Conservation (phyloP, 1,140 invertebrate species). For the Pteromalus puparum region DNA sequence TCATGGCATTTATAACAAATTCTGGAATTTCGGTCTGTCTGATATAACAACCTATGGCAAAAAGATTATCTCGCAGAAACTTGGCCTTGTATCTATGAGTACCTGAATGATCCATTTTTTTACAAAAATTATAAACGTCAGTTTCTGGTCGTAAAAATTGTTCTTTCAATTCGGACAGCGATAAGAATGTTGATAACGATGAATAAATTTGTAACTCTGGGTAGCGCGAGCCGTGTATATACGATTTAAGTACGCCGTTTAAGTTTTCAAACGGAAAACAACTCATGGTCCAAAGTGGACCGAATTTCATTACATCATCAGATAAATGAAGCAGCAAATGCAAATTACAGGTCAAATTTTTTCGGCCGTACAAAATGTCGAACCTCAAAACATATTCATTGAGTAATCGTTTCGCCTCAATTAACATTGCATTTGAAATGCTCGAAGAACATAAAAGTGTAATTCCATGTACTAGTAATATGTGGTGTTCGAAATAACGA, state of each 20-base stretch:
- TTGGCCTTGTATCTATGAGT: neutral
- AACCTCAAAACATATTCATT: slow-evolving; percentile 50
- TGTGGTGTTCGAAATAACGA: slow-evolving; percentile 52
- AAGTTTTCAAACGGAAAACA: slow-evolving; percentile 29
- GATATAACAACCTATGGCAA: neutral
- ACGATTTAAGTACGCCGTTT: slow-evolving; percentile 11
- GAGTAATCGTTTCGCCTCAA: slow-evolving; percentile 35
- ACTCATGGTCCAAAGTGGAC: slow-evolving; percentile 12
- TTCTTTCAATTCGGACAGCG: neutral
- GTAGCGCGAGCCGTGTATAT: neutral
- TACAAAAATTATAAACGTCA: neutral
- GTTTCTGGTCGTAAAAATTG: neutral
- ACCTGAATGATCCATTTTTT: neutral
- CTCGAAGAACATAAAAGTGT: slow-evolving; percentile 49
- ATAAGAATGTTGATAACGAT: neutral
- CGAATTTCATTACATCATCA: slow-evolving; percentile 44
- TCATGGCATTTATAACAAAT: neutral
- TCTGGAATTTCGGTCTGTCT: neutral
- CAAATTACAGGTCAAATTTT: slow-evolving; percentile 49
- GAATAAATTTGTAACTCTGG: slow-evolving; percentile 25
- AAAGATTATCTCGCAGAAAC: neutral
- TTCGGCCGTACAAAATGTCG: slow-evolving; percentile 43
- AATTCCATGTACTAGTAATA: slow-evolving; percentile 51
- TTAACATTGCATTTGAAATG: slow-evolving; percentile 21
- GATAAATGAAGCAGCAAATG: slow-evolving; percentile 53